These are phyloP conservation scores for Cheilinus undulatus DNA, from an alignment of 2,113 vertebrate genomes.

Conservation along the genomic window DNA sequence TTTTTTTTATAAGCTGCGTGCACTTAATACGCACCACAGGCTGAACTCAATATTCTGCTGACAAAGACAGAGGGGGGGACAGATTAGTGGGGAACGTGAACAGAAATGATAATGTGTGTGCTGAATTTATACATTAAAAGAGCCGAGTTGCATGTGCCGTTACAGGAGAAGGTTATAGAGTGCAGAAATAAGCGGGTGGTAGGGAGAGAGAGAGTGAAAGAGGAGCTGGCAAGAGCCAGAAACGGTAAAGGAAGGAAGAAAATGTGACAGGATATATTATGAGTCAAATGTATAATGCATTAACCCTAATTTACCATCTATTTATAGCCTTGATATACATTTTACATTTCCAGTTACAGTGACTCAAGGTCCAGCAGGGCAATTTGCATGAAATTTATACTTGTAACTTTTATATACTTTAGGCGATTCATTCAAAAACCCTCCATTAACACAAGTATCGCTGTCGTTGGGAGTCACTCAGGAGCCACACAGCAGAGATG, in stretches of 20 bases:
- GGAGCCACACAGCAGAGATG: neutral
- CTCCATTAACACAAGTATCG: neutral
- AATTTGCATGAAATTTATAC: neutral
- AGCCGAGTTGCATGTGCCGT: slow-evolving; percentile 13
- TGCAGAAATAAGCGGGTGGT: neutral
- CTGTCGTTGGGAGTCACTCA: slow-evolving; percentile 7
- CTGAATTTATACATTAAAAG: slow-evolving; percentile 52
- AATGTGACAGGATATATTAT: slow-evolving; percentile 37
- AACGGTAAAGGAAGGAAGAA: slow-evolving; percentile 1
- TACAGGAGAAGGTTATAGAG: neutral
- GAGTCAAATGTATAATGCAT: slow-evolving; percentile 55
- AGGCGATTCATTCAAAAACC: neutral
- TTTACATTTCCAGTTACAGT: neutral
- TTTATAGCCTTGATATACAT: slow-evolving; percentile 40
- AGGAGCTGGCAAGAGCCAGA: neutral
- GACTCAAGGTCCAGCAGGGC: neutral
- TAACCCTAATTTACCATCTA: slow-evolving; percentile 42
- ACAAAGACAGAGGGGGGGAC: slow-evolving; percentile 41
- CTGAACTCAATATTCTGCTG: slow-evolving; percentile 59
- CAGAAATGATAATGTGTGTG: slow-evolving; percentile 37
- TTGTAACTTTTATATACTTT: neutral
- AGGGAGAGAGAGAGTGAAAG: slow-evolving; percentile 6
- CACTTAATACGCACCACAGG: neutral
- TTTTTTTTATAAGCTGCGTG: neutral
- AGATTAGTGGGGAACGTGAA: slow-evolving; percentile 33